Evolutionary conservation across 2,888 invertebrate species (phyloP), one percentile per base, ranked within the genome.

Genomic region (Diarsia mendica): DNA sequence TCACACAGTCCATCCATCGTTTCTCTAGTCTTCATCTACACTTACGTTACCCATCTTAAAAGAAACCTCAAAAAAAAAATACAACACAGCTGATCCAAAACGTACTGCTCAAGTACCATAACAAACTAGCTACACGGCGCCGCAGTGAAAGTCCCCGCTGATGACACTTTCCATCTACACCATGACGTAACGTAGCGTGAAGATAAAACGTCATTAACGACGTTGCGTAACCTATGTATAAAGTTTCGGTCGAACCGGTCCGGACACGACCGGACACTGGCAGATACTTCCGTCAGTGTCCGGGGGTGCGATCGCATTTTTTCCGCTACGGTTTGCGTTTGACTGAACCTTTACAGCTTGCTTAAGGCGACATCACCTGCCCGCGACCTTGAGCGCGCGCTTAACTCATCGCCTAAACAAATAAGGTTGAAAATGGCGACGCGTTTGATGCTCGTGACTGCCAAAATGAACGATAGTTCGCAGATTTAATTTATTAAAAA

Each of bases 81-180:
- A n/a, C 11, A 58, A 46, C 3, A 11, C 44, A 44, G 20, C 63
- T 33, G 39, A 55, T 13, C 15, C 13, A 73, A 55, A 67, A 60
- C 51, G 18, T 60, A 69, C 51, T n/a, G 20, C 44, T 20, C 92
- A 89, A 86, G 87, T 66, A 83, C 53, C 70, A 75, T 72, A 83
- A 87, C 73, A 66, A 75, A 87, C 86, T 64, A 84, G 74, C 79
- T 75, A 75, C 75, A 83, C 77, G 13, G 65, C 68, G 66, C 46
- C 53, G 39, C 61, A 79, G 91, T 88, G 92, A 91, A 91, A 91
- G 91, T 91, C 75, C 67, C 55, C 72, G 77, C 81, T 80, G 87
- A 90, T 90, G 89, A 87, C 88, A 91, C 91, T 92, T 91, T 92
- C 91, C 85, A 89, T 88, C 88, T 85, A 89, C 88, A 82, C 80